A percentile compares a stretch with the other conserved stretches of the same genome.
Evolutionary conservation across 2,113 vertebrate species (phyloP).

Genomic region (Tiliqua scincoides): DNA sequence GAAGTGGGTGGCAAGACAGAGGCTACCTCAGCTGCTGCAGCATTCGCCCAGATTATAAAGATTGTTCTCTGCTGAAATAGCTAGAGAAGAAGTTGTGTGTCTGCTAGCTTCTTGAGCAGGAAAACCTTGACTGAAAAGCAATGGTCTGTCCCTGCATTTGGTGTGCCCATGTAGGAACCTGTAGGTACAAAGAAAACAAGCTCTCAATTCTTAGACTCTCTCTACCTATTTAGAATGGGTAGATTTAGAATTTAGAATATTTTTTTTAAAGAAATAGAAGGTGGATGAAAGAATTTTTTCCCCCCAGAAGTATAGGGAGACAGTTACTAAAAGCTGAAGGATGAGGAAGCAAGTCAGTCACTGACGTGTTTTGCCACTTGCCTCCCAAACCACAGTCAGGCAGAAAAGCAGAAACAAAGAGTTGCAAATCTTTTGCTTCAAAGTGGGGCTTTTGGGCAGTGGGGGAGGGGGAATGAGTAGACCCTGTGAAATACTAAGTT

Average conservation of each 20-base stretch:
- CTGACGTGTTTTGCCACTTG: not conserved
- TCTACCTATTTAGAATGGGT: not conserved
- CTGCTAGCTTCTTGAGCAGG: not conserved
- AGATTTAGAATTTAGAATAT: no score
- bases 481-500: not conserved
- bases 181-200: not conserved
- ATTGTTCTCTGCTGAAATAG: not conserved
- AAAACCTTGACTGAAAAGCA: not conserved
- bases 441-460: slow-evolving; percentile 3
- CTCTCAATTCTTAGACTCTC: not conserved
- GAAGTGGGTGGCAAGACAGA: not conserved
- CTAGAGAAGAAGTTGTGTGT: not conserved
- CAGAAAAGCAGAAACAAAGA: slow-evolving; percentile 39
- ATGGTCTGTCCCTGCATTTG: no score
- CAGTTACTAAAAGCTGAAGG: slow-evolving; percentile 18
- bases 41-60: not conserved
- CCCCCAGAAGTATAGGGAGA: not conserved
- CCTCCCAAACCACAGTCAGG: not conserved
- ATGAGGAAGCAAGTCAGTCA: slow-evolving; percentile 18
- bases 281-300: not conserved
- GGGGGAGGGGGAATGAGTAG: not conserved
- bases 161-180: not conserved
- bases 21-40: not conserved
- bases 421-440: slow-evolving; percentile 17
- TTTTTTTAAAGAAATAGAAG: not conserved